Conservation (phyloP, 2,888 invertebrate genomes). For the Melanostoma mellinum region DNA sequence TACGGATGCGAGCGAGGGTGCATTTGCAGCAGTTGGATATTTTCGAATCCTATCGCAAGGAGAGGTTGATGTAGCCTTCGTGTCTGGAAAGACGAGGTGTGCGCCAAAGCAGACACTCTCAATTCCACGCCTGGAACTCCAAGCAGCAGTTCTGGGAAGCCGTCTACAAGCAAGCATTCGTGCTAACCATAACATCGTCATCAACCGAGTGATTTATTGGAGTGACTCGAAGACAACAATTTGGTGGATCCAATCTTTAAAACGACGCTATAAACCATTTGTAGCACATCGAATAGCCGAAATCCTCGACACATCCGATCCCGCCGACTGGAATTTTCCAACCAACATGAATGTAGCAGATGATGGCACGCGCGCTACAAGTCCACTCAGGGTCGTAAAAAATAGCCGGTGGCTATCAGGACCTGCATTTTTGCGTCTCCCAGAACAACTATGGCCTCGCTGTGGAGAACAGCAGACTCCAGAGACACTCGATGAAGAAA, state of each 20-base stretch:
- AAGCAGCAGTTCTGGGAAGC: constrained; percentile 21
- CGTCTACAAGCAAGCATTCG: constrained; percentile 15
- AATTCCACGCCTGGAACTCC: constrained; percentile 13
- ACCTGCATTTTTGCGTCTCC: too few species aligned
- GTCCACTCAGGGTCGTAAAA: too few species aligned
- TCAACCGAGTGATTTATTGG: not conserved
- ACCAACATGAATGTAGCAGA: too few species aligned
- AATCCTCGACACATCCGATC: too few species aligned
- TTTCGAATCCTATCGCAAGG: not conserved
- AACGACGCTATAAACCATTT: constrained; percentile 2
- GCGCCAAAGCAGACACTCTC: constrained; percentile 9
- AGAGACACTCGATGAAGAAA: too few species aligned
- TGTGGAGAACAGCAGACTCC: too few species aligned
- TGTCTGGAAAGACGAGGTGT: constrained; percentile 1
- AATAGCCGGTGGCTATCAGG: too few species aligned
- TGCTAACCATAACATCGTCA: not conserved
- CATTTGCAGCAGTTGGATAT: constrained; percentile 33
- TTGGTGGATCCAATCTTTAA: not conserved
- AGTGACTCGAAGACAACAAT: constrained; percentile 10
- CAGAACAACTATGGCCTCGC: too few species aligned
- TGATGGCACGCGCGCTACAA: too few species aligned
- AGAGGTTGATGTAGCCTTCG: not conserved
- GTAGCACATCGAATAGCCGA: not conserved
- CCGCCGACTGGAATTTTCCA: too few species aligned
- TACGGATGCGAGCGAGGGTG: constrained; percentile 52